Base-by-base conservation (phyloP, 2,113 vertebrate genomes). In the Sakesphorus luctuosus region DNA sequence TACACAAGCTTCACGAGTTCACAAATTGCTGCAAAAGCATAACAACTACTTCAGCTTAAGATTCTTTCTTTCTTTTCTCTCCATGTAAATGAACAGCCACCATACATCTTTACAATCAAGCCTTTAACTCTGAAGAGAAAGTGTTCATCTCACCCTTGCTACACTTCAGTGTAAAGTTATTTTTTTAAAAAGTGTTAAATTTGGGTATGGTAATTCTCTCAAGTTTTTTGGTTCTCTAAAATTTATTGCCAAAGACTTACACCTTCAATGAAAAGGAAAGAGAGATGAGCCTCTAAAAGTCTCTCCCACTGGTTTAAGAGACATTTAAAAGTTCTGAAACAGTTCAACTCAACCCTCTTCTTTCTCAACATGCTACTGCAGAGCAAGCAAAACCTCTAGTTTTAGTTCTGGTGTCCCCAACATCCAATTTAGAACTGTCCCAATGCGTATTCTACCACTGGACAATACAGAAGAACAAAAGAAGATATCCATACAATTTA, bases 81-180 rank as follows among this genome's bases (percentile, higher is more conserved):
- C n/a, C 18, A 33, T 9, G 5, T 38, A 76, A 88, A 43, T 12
- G 14, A n/a, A 74, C 13, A 87, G 26, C 17, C 31, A 62, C 17
- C 19, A 62, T 66, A 56, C 33, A 78, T 21, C n/a, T 73, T 75
- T 35, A 80, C 20, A 79, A 43, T 2, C 13, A 58, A 68, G 10
- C 18, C 35, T 69, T 23, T 35, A 87, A 47, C 9, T 55, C 13
- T 8, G 35, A 86, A 65, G 5, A 7, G 19, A 50, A 90, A 82
- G 7, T 1, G 2, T 16, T 20, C 10, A 7, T 28, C 29, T 17
- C 8, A 18, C 5, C 3, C 13, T 14, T 2, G 0, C 6, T 10
- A 20, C 29, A 50, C 28, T 59, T 79, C 33, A 75, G 1, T 1
- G 26, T 3, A 83, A 73, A 72, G 33, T 5, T 3, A 52, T 38